Conservation (phyloP, 2,113 vertebrate genomes). For the Gopherus flavomarginatus region DNA sequence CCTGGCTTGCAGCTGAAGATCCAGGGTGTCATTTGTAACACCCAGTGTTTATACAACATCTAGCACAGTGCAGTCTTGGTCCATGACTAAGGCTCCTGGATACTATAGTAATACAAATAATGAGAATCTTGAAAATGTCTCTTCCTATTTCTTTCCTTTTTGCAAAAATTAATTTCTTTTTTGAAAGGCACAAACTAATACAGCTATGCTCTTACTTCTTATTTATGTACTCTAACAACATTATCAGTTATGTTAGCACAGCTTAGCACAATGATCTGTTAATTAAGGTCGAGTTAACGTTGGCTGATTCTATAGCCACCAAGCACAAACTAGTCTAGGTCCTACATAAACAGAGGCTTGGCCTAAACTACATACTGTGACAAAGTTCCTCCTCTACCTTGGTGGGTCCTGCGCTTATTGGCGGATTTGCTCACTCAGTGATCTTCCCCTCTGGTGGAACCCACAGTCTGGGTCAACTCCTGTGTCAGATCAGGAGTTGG, state of each 20-base stretch:
- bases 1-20: background rate
- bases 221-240: background rate
- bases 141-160: conserved; percentile 21
- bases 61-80: background rate
- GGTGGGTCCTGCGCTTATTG: too few relatives aligned
- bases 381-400: too few relatives aligned
- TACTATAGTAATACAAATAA: background rate
- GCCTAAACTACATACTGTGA: background rate
- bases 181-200: background rate
- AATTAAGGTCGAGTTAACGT: background rate
- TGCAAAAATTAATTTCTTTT: conserved; percentile 30
- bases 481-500: too few relatives aligned
- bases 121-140: background rate
- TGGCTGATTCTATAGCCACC: background rate
- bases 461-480: too few relatives aligned
- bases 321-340: background rate
- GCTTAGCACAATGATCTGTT: background rate
- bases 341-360: background rate
- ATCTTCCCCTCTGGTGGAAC: too few relatives aligned
- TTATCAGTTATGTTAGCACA: background rate
- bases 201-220: background rate
- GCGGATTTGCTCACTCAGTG: too few relatives aligned
- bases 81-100: background rate
- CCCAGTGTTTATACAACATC: background rate
- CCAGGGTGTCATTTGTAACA: background rate